A percentile compares a stretch with the other conserved stretches of the same genome.
Evolutionary conservation across 2,113 vertebrate genomes (phyloP).

Genomic region (Anguilla japonica): DNA sequence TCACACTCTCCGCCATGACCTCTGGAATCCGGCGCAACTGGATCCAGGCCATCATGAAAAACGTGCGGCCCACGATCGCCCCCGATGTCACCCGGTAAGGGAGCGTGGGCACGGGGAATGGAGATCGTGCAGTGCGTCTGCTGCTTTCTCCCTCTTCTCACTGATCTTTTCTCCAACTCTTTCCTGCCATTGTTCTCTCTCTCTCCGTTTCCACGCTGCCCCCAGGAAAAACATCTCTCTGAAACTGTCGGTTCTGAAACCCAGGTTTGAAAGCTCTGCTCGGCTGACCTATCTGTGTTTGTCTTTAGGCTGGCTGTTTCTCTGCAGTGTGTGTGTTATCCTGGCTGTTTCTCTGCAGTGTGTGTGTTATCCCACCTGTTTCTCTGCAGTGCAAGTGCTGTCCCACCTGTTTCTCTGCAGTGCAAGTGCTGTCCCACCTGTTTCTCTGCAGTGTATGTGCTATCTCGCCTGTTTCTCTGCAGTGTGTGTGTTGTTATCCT

Average conservation of each 20-base stretch:
- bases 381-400: conserved; percentile 26
- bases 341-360: no score
- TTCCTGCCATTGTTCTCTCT: conserved; percentile 55
- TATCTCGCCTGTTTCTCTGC: no score
- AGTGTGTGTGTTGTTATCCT: no score
- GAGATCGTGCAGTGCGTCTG: background rate
- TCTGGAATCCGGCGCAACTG: conserved; percentile 96
- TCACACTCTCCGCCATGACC: conserved; percentile 94
- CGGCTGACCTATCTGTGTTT: conserved; percentile 3
- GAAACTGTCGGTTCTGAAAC: conserved; percentile 87
- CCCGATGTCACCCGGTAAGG: conserved; percentile 93
- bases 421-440: no score
- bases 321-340: conserved; percentile 43
- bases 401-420: conserved; percentile 44
- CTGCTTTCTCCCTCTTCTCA: background rate
- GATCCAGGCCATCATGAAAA: conserved; percentile 98
- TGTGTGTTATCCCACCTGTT: conserved; percentile 13
- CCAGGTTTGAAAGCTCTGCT: conserved; percentile 74
- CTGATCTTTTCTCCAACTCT: conserved; percentile 47
- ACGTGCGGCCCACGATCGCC: conserved; percentile 82
- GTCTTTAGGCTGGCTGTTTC: background rate
- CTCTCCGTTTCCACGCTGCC: conserved; percentile 73
- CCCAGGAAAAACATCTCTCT: conserved; percentile 87
- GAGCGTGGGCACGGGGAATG: background rate
- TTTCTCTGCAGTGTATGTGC: no score